Conservation (phyloP, 1,140 invertebrate species). For the Wasmannia auropunctata region DNA sequence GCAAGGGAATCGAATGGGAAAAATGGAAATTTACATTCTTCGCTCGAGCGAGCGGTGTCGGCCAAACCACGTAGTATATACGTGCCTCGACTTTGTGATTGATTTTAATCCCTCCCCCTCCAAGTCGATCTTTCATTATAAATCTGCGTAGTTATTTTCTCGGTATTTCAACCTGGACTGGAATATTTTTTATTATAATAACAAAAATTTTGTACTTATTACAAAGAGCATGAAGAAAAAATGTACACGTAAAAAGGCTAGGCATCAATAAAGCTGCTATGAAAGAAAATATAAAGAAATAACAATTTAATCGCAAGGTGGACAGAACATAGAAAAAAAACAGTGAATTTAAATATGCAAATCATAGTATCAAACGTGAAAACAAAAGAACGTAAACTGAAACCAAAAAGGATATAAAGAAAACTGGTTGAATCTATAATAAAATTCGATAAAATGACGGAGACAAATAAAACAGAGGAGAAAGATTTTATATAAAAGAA, state of each 20-base stretch:
- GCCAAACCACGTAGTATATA: neutral
- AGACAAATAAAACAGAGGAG: neutral
- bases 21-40: neutral
- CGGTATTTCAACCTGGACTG: too few species aligned
- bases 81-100: neutral
- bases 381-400: neutral
- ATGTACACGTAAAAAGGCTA: neutral
- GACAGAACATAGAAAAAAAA: neutral
- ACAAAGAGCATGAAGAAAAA: neutral
- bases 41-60: neutral
- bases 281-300: neutral
- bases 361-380: neutral
- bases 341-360: neutral
- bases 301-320: neutral
- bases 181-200: neutral
- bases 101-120: neutral
- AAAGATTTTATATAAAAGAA: neutral
- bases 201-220: neutral
- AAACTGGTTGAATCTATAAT: too few species aligned
- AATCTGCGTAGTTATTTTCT: neutral
- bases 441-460: neutral
- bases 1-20: neutral
- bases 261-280: neutral
- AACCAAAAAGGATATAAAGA: too few species aligned
- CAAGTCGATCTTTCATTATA: neutral